phyloP scores from a whole-genome alignment of 2,888 invertebrate genomes.

The Andrena minutula region DNA sequence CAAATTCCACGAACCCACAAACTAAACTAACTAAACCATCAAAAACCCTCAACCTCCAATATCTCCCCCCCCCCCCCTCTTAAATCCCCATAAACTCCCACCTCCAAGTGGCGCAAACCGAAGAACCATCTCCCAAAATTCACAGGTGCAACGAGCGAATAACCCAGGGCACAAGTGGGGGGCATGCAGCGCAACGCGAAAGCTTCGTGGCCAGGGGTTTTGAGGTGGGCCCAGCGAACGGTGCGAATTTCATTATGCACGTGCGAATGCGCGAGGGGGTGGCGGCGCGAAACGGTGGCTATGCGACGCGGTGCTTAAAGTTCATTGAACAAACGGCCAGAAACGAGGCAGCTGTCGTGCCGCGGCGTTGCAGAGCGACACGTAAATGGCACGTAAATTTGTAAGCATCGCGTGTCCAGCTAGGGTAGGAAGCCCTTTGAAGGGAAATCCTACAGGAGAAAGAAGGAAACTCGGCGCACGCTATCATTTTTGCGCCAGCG shows the following conservation, averaged over 20 bases:
- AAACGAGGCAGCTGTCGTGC: slow-evolving; percentile 63
- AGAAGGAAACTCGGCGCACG: slow-evolving; percentile 40
- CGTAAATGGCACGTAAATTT: slow-evolving; percentile 69
- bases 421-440: slow-evolving; percentile 59
- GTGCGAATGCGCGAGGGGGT: slow-evolving; percentile 29
- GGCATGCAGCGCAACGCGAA: slow-evolving; percentile 1
- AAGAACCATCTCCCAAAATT: background rate
- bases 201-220: background rate
- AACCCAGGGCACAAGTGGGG: background rate
- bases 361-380: slow-evolving; percentile 49
- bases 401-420: slow-evolving; percentile 62
- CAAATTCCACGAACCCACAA: background rate
- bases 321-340: slow-evolving; percentile 68
- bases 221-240: background rate
- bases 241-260: slow-evolving; percentile 57
- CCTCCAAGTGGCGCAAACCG: background rate
- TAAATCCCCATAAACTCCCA: background rate
- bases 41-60: background rate
- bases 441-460: slow-evolving; percentile 55
- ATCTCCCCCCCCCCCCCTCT: background rate
- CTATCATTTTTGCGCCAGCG: slow-evolving; percentile 60
- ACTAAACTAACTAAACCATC: background rate
- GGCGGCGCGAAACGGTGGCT: slow-evolving; percentile 12
- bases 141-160: background rate
- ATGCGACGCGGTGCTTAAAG: slow-evolving; percentile 49